A percentile compares a stretch with the other conserved stretches of the same genome.
Evolutionary conservation across 2,888 invertebrate genomes (phyloP).

Genomic region (Apodemia hepburni): DNA sequence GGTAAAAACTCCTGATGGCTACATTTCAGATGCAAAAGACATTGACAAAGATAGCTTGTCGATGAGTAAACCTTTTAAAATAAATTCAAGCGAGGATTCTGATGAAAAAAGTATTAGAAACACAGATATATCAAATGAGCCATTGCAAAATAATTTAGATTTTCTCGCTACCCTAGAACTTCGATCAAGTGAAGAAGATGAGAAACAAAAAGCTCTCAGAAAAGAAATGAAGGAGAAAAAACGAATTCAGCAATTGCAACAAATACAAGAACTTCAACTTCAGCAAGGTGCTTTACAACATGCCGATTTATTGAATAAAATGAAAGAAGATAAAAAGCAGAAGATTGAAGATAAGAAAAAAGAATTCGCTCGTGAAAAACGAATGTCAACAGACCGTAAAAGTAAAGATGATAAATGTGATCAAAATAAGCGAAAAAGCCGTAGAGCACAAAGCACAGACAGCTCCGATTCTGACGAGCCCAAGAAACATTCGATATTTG

Average conservation of each 20-base stretch:
- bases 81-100: conserved; percentile 47
- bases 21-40: conserved; percentile 56
- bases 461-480: conserved; percentile 89
- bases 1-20: conserved; percentile 66
- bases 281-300: conserved; percentile 63
- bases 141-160: conserved; percentile 76
- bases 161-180: conserved; percentile 80
- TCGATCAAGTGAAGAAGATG: conserved; percentile 80
- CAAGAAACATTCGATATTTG: conserved; percentile 95
- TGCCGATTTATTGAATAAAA: conserved; percentile 56
- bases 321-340: conserved; percentile 63
- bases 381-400: conserved; percentile 73
- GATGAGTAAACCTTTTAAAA: conserved; percentile 42
- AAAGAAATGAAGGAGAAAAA: conserved; percentile 80
- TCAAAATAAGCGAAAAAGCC: conserved; percentile 60
- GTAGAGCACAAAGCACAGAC: conserved; percentile 80
- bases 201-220: conserved; percentile 75
- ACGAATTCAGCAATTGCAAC: conserved; percentile 70
- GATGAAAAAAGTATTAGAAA: conserved; percentile 46
- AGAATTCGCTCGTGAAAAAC: conserved; percentile 67
- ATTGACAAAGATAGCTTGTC: conserved; percentile 45
- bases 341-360: conserved; percentile 70
- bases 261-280: conserved; percentile 74
- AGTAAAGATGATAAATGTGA: conserved; percentile 72
- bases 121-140: conserved; percentile 46